phyloP scores from a whole-genome alignment of 2,113 vertebrate genomes.

The Chelonoidis abingdonii region DNA sequence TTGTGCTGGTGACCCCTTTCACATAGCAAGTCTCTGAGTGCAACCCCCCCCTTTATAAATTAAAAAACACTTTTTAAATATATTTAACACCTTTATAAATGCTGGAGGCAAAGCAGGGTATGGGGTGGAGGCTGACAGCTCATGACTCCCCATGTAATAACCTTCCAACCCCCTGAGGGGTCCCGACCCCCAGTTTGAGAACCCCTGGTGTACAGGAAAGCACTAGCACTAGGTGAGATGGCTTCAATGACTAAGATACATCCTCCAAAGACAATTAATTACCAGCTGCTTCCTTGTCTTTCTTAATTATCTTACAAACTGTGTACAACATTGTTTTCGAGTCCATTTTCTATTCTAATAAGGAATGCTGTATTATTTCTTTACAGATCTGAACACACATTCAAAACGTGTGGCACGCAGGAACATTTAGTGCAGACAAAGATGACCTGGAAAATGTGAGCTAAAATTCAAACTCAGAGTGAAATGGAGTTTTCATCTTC shows the following conservation, averaged over 20 bases:
- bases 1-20: no score
- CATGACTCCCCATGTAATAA: no score
- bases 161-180: no score
- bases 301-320: not conserved
- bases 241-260: not conserved
- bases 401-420: not conserved
- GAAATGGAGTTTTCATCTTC: conserved; percentile 52
- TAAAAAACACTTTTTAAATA: no score
- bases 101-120: no score
- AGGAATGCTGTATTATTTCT: not conserved
- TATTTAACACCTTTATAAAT: no score
- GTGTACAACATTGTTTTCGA: not conserved
- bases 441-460: conserved; percentile 42
- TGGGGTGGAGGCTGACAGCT: no score
- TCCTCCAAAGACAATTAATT: not conserved
- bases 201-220: not conserved
- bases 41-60: no score
- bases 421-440: not conserved
- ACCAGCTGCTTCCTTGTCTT: not conserved
- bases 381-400: not conserved
- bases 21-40: no score
- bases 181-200: no score
- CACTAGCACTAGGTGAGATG: not conserved
- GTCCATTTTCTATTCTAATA: not conserved
- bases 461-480: conserved; percentile 8